Evolutionary conservation across 2,797 vertebrate genomes (phyloP).

Genomic region (Gouania willdenowi): DNA sequence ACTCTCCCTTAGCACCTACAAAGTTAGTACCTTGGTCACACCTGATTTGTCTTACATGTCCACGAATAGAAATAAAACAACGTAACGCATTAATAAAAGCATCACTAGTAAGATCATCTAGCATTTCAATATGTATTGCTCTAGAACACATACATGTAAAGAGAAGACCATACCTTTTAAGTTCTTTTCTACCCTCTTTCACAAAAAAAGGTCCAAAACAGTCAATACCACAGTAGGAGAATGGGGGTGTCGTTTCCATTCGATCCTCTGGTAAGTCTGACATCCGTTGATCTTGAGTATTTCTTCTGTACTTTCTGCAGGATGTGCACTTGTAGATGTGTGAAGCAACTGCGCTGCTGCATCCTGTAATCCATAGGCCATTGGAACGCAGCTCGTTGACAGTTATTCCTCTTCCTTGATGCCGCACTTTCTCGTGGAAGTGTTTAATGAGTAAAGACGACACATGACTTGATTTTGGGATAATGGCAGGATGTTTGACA

Average conservation of each 20-base stretch:
- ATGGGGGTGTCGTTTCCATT: not conserved
- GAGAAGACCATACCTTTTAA: not conserved
- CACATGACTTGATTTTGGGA: too few species aligned
- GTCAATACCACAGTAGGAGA: not conserved
- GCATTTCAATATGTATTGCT: conserved; percentile 9
- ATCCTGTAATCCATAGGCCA: conserved; percentile 14
- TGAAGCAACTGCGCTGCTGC: not conserved
- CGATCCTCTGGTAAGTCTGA: conserved; percentile 5
- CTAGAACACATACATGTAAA: conserved; percentile 13
- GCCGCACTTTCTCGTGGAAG: conserved; percentile 14
- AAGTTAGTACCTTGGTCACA: too few species aligned
- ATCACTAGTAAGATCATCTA: not conserved
- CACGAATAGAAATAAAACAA: not conserved
- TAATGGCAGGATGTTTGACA: too few species aligned
- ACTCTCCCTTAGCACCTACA: not conserved
- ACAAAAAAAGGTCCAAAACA: conserved; percentile 6
- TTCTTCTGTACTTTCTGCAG: conserved; percentile 3
- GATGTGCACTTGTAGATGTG: conserved; percentile 9
- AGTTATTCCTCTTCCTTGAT: conserved; percentile 12
- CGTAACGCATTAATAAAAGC: conserved; percentile 1
- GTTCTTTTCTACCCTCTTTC: not conserved
- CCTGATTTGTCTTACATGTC: not conserved
- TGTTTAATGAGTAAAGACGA: too few species aligned
- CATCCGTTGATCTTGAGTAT: conserved; percentile 7
- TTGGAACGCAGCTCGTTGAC: conserved; percentile 8